Percentiles rank a stretch among this genome's conserved stretches.
Evolutionary conservation across 2,888 invertebrate genomes (phyloP).

Genomic region (Lasiommata megera): DNA sequence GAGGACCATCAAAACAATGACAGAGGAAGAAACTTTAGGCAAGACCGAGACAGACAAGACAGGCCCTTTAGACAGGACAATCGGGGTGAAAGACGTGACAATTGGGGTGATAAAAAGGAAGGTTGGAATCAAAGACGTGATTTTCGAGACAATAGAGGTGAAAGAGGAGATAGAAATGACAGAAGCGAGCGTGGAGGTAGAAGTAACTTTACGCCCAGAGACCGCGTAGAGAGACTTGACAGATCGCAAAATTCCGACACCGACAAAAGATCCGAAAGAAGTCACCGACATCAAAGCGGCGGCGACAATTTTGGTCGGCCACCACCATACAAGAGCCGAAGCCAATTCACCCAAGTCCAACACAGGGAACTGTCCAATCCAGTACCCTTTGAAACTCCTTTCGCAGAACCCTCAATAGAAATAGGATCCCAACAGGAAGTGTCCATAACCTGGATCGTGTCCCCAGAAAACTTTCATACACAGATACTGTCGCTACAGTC

Average conservation of each 20-base stretch:
- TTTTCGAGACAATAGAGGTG: conserved; percentile 41
- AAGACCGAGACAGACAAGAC: conserved; percentile 41
- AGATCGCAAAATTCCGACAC: conserved; percentile 55
- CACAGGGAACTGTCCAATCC: conserved; percentile 68
- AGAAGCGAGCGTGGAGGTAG: conserved; percentile 39
- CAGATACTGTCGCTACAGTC: conserved; percentile 74
- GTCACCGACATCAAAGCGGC: conserved; percentile 54
- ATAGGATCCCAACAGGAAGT: conserved; percentile 80
- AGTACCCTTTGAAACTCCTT: conserved; percentile 69
- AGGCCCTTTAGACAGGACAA: conserved; percentile 27
- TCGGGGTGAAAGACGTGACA: conserved; percentile 37
- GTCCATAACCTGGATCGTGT: conserved; percentile 87
- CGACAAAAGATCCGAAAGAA: conserved; percentile 55
- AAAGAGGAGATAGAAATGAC: conserved; percentile 42
- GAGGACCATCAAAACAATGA: conserved; percentile 40
- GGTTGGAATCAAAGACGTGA: conserved; percentile 46
- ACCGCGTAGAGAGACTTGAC: conserved; percentile 53
- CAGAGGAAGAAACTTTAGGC: conserved; percentile 35
- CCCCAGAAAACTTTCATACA: conserved; percentile 87
- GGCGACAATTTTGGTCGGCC: conserved; percentile 48
- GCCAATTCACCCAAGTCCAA: conserved; percentile 59
- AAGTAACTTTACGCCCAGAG: conserved; percentile 63
- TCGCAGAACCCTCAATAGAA: conserved; percentile 68
- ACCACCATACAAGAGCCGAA: conserved; percentile 54
- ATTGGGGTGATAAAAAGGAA: conserved; percentile 43